Evolutionary conservation across 2,797 vertebrate genomes (phyloP).

Genomic region (Heteromormyrus szaboi): DNA sequence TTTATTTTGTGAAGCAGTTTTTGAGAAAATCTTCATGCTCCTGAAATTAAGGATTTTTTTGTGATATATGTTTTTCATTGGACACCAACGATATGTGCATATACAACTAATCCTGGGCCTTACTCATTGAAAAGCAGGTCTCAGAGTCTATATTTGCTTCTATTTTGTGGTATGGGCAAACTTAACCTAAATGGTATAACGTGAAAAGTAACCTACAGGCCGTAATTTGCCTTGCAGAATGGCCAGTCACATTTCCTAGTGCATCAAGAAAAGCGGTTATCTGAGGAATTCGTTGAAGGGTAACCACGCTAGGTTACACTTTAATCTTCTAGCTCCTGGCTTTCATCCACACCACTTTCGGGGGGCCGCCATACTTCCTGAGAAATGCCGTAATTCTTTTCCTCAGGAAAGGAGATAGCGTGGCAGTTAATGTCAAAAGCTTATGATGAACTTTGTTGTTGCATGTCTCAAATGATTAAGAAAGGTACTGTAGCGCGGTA

Average conservation of each 20-base stretch:
- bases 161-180: neutral
- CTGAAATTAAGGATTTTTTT: neutral
- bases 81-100: neutral
- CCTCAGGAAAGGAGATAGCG: neutral
- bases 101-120: neutral
- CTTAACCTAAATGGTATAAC: neutral
- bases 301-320: neutral
- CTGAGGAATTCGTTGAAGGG: neutral
- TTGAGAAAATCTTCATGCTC: neutral
- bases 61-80: neutral
- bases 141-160: neutral
- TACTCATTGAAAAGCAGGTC: neutral
- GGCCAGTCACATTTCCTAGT: neutral
- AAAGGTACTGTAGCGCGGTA: neutral
- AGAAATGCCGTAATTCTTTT: neutral
- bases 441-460: neutral
- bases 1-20: neutral
- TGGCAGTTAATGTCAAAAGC: neutral
- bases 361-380: neutral
- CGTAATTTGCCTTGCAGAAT: neutral
- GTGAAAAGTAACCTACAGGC: neutral
- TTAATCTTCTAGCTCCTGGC: neutral
- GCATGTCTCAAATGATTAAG: neutral
- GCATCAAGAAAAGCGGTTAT: neutral
- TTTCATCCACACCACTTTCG: neutral